Percentiles rank a stretch among this genome's conserved stretches.
Evolutionary conservation across 2,797 vertebrate genomes (phyloP).

Genomic region (Pantherophis vulpinus): DNA sequence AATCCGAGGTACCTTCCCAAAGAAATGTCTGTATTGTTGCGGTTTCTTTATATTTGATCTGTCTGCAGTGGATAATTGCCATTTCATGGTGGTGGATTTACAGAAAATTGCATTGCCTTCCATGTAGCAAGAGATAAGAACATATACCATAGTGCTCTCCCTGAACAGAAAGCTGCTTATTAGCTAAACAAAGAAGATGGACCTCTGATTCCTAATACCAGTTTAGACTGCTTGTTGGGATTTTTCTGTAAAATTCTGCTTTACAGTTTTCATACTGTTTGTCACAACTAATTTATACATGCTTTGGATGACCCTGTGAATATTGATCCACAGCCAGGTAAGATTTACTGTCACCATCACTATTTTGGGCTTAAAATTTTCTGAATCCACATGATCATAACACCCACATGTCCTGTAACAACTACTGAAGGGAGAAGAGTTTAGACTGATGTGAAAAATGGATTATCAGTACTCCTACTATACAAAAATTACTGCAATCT

Average conservation of each 20-base stretch:
- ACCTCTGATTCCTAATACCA: slow-evolving; percentile 3
- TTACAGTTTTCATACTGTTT: slow-evolving; percentile 33
- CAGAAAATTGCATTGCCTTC: slow-evolving; percentile 42
- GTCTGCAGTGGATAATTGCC: slow-evolving; percentile 37
- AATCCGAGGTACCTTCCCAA: slow-evolving; percentile 27
- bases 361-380: not conserved
- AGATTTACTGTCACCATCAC: not conserved
- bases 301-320: not conserved
- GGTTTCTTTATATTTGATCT: slow-evolving; percentile 36
- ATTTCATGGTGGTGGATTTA: slow-evolving; percentile 46
- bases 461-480: not conserved
- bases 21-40: slow-evolving; percentile 16
- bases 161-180: slow-evolving; percentile 11
- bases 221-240: slow-evolving; percentile 38
- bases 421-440: not conserved
- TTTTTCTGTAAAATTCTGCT: slow-evolving; percentile 28
- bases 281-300: slow-evolving; percentile 31
- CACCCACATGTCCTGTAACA: not conserved
- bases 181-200: slow-evolving; percentile 32
- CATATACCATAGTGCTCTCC: slow-evolving; percentile 37
- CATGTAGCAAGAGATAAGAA: slow-evolving; percentile 33
- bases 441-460: not conserved
- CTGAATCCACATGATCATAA: not conserved
- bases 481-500: not conserved
- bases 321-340: not conserved